Evolutionary conservation across 2,113 vertebrate species (phyloP).

Genomic region (Thalassarche chlororhynchos): DNA sequence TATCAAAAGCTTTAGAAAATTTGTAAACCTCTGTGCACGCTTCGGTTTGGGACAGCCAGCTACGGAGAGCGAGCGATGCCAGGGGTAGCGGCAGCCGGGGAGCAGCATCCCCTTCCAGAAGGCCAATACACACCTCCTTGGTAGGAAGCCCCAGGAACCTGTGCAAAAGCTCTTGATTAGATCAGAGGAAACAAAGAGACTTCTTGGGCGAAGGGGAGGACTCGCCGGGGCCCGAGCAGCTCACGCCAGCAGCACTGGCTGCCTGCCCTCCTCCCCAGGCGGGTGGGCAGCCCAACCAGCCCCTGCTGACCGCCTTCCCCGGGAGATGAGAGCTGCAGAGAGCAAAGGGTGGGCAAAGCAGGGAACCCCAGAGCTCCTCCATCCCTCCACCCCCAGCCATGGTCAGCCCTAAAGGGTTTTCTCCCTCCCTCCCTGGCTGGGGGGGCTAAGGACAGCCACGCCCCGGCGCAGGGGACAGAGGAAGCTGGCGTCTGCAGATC

Average conservation of each 20-base stretch:
- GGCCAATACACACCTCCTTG: background rate
- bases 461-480: background rate
- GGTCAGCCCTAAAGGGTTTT: accelerated
- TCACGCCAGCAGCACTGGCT: background rate
- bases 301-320: background rate
- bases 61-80: background rate
- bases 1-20: conserved; percentile 79
- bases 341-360: background rate
- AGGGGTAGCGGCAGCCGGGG: background rate
- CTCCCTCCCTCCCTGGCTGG: background rate
- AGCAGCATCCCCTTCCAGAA: background rate
- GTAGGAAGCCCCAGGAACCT: background rate
- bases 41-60: conserved; percentile 4
- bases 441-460: too few species aligned
- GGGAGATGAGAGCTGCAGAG: background rate
- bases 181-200: background rate
- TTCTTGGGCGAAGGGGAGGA: background rate
- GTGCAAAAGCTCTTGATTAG: background rate
- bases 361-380: background rate
- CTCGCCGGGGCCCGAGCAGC: accelerated
- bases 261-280: background rate
- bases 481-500: background rate
- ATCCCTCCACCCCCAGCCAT: background rate
- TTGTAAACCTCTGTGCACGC: conserved; percentile 77
- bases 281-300: background rate